Conservation (phyloP, 2,113 vertebrate species). For the Kryptolebias marmoratus region DNA sequence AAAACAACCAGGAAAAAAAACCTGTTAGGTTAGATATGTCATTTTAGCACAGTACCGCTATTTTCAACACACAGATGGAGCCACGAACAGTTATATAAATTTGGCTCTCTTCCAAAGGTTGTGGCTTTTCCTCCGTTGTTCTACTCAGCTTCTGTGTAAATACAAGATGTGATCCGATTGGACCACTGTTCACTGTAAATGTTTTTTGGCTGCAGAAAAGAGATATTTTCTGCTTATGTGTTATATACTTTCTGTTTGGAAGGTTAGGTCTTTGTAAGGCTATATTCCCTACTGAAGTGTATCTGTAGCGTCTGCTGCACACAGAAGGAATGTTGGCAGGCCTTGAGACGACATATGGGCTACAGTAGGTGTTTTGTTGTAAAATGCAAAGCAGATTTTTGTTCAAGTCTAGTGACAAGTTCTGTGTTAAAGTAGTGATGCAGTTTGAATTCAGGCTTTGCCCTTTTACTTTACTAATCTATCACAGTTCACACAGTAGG, state of each 20-base stretch:
- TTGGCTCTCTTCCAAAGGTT: slow-evolving; percentile 17
- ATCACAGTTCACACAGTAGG: slow-evolving; percentile 8
- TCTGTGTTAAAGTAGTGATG: background rate
- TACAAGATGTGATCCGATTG: slow-evolving; percentile 5
- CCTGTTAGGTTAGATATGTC: background rate
- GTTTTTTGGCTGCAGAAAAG: slow-evolving; percentile 11
- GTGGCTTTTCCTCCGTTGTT: slow-evolving; percentile 43
- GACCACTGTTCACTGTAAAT: background rate
- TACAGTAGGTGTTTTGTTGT: slow-evolving; percentile 46
- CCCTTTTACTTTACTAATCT: slow-evolving; percentile 6
- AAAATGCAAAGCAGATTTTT: slow-evolving; percentile 47
- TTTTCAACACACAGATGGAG: slow-evolving; percentile 58
- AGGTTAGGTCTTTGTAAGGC: slow-evolving; percentile 28
- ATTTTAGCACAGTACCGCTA: slow-evolving; percentile 49
- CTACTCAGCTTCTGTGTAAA: background rate
- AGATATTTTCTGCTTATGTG: slow-evolving; percentile 21
- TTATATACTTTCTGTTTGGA: slow-evolving; percentile 54
- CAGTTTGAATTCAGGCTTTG: slow-evolving; percentile 8
- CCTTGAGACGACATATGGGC: slow-evolving; percentile 32
- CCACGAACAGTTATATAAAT: slow-evolving; percentile 28
- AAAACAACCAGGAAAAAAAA: no score
- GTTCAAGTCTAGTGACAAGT: slow-evolving; percentile 17
- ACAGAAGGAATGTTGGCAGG: slow-evolving; percentile 47
- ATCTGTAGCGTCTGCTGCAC: slow-evolving; percentile 59
- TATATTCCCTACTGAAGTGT: slow-evolving; percentile 23